A percentile compares a stretch with the other conserved stretches of the same genome.
Conservation (phyloP, 2,113 vertebrate species). For the Bufo gargarizans region DNA sequence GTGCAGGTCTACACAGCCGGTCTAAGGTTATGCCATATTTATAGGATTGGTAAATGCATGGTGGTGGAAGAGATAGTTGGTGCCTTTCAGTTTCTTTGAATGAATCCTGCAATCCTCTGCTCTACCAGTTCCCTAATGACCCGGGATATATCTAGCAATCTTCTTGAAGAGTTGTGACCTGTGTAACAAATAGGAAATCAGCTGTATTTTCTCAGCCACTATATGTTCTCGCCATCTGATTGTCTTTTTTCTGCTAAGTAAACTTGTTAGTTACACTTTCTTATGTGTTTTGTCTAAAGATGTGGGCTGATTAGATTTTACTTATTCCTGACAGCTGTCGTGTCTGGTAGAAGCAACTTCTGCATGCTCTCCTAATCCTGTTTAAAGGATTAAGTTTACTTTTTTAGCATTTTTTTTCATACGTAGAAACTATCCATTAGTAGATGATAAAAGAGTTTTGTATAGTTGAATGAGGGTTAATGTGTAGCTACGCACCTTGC, state of each 20-base stretch:
- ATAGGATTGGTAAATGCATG: background rate
- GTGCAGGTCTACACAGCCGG: no score
- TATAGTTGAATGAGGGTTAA: background rate
- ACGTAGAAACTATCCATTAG: no score
- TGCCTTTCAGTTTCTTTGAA: no score
- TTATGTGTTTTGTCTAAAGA: background rate
- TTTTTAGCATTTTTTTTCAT: background rate
- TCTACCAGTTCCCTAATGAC: background rate
- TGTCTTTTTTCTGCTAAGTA: slow-evolving; percentile 33
- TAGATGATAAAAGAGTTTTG: background rate
- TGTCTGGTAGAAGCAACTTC: background rate
- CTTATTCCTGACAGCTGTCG: slow-evolving; percentile 32
- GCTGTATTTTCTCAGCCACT: slow-evolving; percentile 23
- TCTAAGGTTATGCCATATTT: no score
- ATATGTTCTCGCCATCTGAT: slow-evolving; percentile 19
- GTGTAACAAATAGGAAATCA: slow-evolving; percentile 29
- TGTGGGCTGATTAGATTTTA: slow-evolving; percentile 22
- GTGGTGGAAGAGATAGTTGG: background rate
- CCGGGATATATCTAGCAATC: slow-evolving; percentile 4
- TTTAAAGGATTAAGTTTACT: background rate
- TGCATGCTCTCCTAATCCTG: background rate
- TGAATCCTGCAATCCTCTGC: background rate
- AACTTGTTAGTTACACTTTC: slow-evolving; percentile 31
- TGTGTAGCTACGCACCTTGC: background rate
- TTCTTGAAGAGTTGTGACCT: slow-evolving; percentile 23